These are phyloP conservation scores for Smittia sp. DNA, from an alignment of 2,888 invertebrate species.

Conservation along the genomic window DNA sequence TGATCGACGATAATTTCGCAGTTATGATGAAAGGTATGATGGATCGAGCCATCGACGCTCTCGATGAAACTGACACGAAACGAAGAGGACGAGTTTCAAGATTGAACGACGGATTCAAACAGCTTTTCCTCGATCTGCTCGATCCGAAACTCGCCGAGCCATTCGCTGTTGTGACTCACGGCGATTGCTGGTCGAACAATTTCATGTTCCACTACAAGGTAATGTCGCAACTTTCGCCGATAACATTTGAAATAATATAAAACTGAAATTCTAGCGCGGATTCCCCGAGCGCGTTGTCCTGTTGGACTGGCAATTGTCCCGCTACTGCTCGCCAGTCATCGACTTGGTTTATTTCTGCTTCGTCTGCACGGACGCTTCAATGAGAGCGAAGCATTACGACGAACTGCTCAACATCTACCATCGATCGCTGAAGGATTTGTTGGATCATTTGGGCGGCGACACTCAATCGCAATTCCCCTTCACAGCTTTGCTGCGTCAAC, in stretches of 20 bases:
- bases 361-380: slow-evolving; percentile 42
- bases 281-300: slow-evolving; percentile 39
- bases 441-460: slow-evolving; percentile 42
- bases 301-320: slow-evolving; percentile 43
- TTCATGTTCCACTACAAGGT: slow-evolving; percentile 41
- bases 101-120: slow-evolving; percentile 3
- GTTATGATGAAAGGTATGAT: slow-evolving; percentile 2
- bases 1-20: background rate
- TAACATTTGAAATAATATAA: background rate
- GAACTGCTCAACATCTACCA: slow-evolving; percentile 41
- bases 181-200: slow-evolving; percentile 43
- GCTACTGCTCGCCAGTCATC: slow-evolving; percentile 42
- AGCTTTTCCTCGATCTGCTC: background rate
- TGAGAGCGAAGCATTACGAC: slow-evolving; percentile 42
- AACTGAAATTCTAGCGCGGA: slow-evolving; percentile 1
- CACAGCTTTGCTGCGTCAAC: slow-evolving; percentile 41
- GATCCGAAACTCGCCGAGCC: slow-evolving; percentile 40
- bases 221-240: slow-evolving; percentile 1
- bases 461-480: slow-evolving; percentile 42
- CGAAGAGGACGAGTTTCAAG: slow-evolving; percentile 30
- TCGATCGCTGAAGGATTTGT: slow-evolving; percentile 41
- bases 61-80: slow-evolving; percentile 34
- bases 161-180: slow-evolving; percentile 42
- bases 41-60: slow-evolving; percentile 30
- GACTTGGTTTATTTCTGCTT: slow-evolving; percentile 43